A percentile compares a stretch with the other conserved stretches of the same genome.
phyloP scores from a whole-genome alignment of 2,888 invertebrate species.

The Phaedon cochleariae region DNA sequence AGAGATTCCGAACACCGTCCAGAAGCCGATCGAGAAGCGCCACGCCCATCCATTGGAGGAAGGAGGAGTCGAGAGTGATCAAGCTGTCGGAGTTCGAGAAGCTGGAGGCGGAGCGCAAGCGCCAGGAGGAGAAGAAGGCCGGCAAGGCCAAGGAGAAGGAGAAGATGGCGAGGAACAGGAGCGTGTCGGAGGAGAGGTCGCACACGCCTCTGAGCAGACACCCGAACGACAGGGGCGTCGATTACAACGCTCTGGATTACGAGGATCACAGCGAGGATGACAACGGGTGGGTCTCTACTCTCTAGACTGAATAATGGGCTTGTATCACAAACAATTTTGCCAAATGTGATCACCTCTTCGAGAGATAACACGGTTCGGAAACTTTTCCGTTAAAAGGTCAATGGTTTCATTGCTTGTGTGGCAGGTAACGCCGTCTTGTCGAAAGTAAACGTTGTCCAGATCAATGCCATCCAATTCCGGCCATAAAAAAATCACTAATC shows the following conservation, averaged over 20 bases:
- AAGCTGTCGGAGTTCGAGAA: constrained; percentile 83
- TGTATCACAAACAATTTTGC: no score
- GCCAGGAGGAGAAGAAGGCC: constrained; percentile 64
- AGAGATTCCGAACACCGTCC: constrained; percentile 89
- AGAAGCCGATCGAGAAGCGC: constrained; percentile 85
- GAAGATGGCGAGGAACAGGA: constrained; percentile 63
- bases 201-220: constrained; percentile 37
- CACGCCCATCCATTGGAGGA: constrained; percentile 95
- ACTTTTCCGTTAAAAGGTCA: no score
- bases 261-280: constrained; percentile 63
- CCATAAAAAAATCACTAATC: no score
- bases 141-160: no score
- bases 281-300: no score
- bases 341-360: no score
- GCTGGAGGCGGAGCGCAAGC: constrained; percentile 72
- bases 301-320: no score
- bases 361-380: no score
- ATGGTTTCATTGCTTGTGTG: no score
- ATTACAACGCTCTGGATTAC: constrained; percentile 79
- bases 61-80: constrained; percentile 85
- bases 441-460: no score
- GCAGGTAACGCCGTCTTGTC: no score
- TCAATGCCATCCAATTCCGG: no score
- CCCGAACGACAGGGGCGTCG: constrained; percentile 61
- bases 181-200: constrained; percentile 62